Percentiles rank a stretch among this genome's conserved stretches.
Evolutionary conservation across 1,140 invertebrate genomes (phyloP).

Genomic region (Gonioctena quinquepunctata): DNA sequence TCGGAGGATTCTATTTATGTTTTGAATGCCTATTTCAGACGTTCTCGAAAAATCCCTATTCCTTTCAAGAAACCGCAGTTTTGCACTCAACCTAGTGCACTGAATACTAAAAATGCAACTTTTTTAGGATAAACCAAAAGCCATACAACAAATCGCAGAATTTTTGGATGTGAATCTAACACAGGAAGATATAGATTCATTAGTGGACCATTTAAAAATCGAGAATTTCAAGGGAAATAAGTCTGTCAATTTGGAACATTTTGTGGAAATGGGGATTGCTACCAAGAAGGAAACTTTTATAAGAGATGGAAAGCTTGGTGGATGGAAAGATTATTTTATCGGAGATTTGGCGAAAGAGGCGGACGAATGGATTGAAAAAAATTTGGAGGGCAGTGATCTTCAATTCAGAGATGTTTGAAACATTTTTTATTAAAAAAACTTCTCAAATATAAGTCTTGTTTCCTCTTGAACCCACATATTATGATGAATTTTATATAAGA

Average conservation of each 20-base stretch:
- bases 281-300: slow-evolving; percentile 30
- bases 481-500: too few species aligned
- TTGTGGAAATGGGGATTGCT: slow-evolving; percentile 28
- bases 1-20: too few species aligned
- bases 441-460: too few species aligned
- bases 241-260: slow-evolving; percentile 34
- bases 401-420: slow-evolving; percentile 31
- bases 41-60: too few species aligned
- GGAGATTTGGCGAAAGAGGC: slow-evolving; percentile 28
- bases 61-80: too few species aligned
- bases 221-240: slow-evolving; percentile 73
- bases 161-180: slow-evolving; percentile 65
- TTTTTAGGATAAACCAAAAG: slow-evolving; percentile 59
- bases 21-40: too few species aligned
- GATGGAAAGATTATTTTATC: slow-evolving; percentile 37
- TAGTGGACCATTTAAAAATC: slow-evolving; percentile 70
- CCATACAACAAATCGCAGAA: slow-evolving; percentile 60
- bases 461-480: too few species aligned
- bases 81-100: too few species aligned
- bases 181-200: slow-evolving; percentile 59
- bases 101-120: too few species aligned
- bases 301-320: slow-evolving; percentile 34
- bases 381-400: slow-evolving; percentile 35
- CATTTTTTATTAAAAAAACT: too few species aligned
- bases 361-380: slow-evolving; percentile 39